Percentiles rank a stretch among this genome's conserved stretches.
These are phyloP conservation scores for Atherinomorus stipes DNA, from an alignment of 2,113 vertebrate species.

Conservation along the genomic window DNA sequence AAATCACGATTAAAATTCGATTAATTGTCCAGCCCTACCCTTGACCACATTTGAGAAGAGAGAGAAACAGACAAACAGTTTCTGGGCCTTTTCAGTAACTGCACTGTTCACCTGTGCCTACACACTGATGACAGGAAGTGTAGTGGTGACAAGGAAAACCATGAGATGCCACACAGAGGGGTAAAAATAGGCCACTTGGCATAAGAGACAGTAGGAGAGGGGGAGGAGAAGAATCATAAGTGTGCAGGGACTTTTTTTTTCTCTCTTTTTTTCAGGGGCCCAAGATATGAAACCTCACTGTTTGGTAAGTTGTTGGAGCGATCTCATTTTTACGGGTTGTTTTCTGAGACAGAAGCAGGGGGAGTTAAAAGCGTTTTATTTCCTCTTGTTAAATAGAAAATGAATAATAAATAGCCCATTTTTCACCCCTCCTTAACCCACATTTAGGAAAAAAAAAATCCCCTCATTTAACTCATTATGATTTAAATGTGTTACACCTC, in stretches of 20 bases:
- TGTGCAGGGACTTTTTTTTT: slow-evolving; percentile 85
- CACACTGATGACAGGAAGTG: slow-evolving; percentile 72
- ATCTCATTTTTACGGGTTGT: slow-evolving; percentile 46
- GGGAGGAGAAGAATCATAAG: slow-evolving; percentile 69
- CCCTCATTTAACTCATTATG: slow-evolving; percentile 31
- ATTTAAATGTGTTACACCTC: slow-evolving; percentile 37
- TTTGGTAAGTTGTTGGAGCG: slow-evolving; percentile 52
- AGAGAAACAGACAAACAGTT: slow-evolving; percentile 43
- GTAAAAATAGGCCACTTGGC: slow-evolving; percentile 85
- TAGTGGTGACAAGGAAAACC: slow-evolving; percentile 84
- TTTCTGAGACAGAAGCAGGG: slow-evolving; percentile 17
- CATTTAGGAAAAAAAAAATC: slow-evolving; percentile 28
- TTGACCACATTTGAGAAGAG: slow-evolving; percentile 66
- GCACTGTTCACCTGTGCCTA: slow-evolving; percentile 52
- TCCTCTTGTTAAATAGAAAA: slow-evolving; percentile 38
- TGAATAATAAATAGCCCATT: slow-evolving; percentile 18
- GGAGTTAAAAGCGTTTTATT: not conserved
- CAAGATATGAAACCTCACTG: slow-evolving; percentile 84
- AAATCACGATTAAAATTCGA: too few relatives aligned
- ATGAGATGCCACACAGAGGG: slow-evolving; percentile 81
- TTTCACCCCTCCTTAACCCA: slow-evolving; percentile 51
- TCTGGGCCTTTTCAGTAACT: slow-evolving; percentile 55
- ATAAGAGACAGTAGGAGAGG: slow-evolving; percentile 65
- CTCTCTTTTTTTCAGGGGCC: slow-evolving; percentile 80
- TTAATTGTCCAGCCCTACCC: too few relatives aligned